These are phyloP conservation scores for Amblyopsis hoosieri DNA, from an alignment of 2,797 vertebrate genomes.

Conservation along the genomic window DNA sequence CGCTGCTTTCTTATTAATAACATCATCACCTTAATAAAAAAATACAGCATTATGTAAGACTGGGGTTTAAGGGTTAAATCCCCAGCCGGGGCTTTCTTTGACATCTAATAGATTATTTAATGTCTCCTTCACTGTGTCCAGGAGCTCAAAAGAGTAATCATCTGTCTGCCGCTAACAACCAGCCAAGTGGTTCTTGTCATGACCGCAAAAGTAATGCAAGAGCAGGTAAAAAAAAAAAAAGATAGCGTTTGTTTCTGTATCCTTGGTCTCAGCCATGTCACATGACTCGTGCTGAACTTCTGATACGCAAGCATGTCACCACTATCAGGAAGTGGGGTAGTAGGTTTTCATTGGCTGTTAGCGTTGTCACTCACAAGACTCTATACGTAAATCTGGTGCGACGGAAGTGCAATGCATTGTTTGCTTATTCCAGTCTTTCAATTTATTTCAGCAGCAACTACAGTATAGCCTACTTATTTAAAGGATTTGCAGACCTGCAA, in stretches of 20 bases:
- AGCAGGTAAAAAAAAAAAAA: not conserved
- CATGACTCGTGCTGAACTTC: too few relatives aligned
- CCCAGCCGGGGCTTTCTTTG: constrained; percentile 57
- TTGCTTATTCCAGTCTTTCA: too few relatives aligned
- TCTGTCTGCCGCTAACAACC: constrained; percentile 13
- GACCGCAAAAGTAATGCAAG: not conserved
- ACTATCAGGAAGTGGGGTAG: too few relatives aligned
- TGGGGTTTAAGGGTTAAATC: not conserved
- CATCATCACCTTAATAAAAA: constrained; percentile 45
- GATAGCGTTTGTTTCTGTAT: not conserved
- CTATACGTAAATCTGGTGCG: too few relatives aligned
- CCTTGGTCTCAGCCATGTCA: too few relatives aligned
- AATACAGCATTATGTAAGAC: constrained; percentile 48
- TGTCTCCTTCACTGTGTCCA: constrained; percentile 15
- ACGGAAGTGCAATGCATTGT: too few relatives aligned
- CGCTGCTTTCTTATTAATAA: constrained; percentile 57
- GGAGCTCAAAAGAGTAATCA: constrained; percentile 18
- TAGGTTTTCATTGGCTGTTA: too few relatives aligned
- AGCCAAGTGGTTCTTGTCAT: constrained; percentile 7
- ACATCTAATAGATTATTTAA: constrained; percentile 44
- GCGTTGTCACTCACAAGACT: too few relatives aligned
- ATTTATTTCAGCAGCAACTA: too few relatives aligned
- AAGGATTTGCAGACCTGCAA: too few relatives aligned
- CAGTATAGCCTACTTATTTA: too few relatives aligned
- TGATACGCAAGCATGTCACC: too few relatives aligned